Evolutionary conservation across 2,113 vertebrate genomes (phyloP).

Genomic region (Heterochromis multidens): DNA sequence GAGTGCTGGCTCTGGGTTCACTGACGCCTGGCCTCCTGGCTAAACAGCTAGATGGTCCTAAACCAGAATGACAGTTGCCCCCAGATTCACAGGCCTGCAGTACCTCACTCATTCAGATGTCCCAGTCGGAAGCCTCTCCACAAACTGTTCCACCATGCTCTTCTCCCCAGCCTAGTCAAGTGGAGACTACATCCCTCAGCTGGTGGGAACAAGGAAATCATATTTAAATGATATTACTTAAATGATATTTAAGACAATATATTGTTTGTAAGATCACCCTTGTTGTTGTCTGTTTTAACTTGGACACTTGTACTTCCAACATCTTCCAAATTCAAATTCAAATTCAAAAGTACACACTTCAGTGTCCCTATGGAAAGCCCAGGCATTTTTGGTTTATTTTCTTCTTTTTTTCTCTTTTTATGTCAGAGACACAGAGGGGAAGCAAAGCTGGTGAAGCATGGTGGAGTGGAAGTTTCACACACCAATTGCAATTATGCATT

Average conservation of each 20-base stretch:
- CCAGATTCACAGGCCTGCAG: not conserved
- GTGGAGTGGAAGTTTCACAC: conserved; percentile 5
- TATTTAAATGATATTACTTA: too few species aligned
- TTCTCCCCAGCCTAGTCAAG: not conserved
- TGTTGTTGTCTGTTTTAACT: not conserved
- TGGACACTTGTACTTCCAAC: not conserved
- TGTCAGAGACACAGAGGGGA: not conserved
- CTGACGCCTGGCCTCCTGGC: not conserved
- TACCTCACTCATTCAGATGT: not conserved
- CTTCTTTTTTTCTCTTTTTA: not conserved
- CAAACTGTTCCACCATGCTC: not conserved
- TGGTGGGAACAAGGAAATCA: too few species aligned
- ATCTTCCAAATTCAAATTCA: not conserved
- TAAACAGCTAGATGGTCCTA: not conserved
- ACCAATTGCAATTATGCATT: conserved; percentile 26
- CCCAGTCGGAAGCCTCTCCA: not conserved
- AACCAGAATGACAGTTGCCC: not conserved
- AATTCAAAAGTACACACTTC: not conserved
- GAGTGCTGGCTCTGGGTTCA: not conserved
- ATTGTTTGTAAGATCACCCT: not conserved
- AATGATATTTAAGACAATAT: not conserved
- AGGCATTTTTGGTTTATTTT: not conserved
- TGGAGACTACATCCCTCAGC: not conserved
- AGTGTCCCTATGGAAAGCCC: not conserved
- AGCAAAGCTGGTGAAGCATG: not conserved